These are phyloP conservation scores for Craterocephalus amniculus DNA, from an alignment of 2,797 vertebrate species.

Conservation along the genomic window DNA sequence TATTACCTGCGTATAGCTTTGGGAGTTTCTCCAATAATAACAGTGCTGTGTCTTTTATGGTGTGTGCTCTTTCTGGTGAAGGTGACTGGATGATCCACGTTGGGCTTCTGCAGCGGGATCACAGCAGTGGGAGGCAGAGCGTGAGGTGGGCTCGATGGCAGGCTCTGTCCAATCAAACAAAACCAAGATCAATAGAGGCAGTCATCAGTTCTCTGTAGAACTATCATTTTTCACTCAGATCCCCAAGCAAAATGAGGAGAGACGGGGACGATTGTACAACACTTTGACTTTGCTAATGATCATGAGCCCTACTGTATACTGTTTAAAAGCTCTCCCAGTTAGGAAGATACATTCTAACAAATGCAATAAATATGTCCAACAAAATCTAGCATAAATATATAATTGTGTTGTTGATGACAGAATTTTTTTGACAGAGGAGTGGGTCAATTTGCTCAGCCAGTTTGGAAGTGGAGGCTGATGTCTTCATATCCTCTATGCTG, in stretches of 20 bases:
- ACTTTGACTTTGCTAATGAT: background rate
- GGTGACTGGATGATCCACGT: constrained; percentile 79
- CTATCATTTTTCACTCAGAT: background rate
- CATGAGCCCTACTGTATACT: background rate
- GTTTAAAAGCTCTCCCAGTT: too few relatives aligned
- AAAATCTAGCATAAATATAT: too few relatives aligned
- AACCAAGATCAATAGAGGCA: background rate
- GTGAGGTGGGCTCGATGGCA: constrained; percentile 35
- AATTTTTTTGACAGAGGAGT: too few relatives aligned
- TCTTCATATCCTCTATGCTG: too few relatives aligned
- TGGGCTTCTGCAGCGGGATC: constrained; percentile 39
- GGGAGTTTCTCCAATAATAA: constrained; percentile 91
- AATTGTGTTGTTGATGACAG: too few relatives aligned
- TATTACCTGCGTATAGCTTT: constrained; percentile 86
- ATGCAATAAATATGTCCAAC: too few relatives aligned
- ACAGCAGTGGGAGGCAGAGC: constrained; percentile 13
- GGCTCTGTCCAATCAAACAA: constrained; percentile 61
- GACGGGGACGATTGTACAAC: background rate
- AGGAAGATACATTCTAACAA: too few relatives aligned
- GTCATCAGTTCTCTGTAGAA: background rate
- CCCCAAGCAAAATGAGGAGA: background rate
- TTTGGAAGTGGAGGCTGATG: too few relatives aligned
- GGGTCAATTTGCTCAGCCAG: too few relatives aligned
- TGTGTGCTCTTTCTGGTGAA: constrained; percentile 81
- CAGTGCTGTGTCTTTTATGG: constrained; percentile 74